Conservation (phyloP, 2,113 vertebrate genomes). For the western clawed frog (Xenopus tropicalis) region UCB_Xtro_10.0 CM004444.2:166832001-166832500, state of each 20-base stretch:
- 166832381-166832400: not conserved
- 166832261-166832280: conserved; percentile 19
- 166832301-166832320: conserved; percentile 37
- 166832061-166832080: conserved; percentile 13
- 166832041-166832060: conserved; percentile 25
- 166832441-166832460: no score
- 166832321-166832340: conserved; percentile 27
- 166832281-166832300: conserved; percentile 37
- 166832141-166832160: not conserved
- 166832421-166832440: no score
- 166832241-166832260: conserved; percentile 32
- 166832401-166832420: no score
- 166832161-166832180: conserved; percentile 31
- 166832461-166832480: no score
- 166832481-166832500: no score
- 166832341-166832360: conserved; percentile 26
- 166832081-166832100: conserved; percentile 8
- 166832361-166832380: no score
- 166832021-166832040: conserved; percentile 31
- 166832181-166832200: conserved; percentile 16
- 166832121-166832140: conserved; percentile 16
- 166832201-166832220: not conserved
- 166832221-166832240: conserved; percentile 6
- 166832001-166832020: conserved; percentile 25
- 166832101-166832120: conserved; percentile 27